A percentile compares a stretch with the other conserved stretches of the same genome.
phyloP scores from a whole-genome alignment of 2,113 vertebrate genomes.

The Peromyscus leucopus region DNA sequence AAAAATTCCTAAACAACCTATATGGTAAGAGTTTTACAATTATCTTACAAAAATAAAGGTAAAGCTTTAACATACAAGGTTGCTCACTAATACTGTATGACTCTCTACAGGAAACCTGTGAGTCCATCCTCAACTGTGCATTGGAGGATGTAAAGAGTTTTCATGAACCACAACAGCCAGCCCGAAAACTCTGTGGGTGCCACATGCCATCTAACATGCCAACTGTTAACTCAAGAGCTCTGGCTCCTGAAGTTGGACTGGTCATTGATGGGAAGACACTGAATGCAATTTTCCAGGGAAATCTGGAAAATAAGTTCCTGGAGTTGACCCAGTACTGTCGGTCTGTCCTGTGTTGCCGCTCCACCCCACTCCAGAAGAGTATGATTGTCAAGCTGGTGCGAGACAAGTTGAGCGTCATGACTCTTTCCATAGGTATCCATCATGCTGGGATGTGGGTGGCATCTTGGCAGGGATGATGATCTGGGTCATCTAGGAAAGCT shows the following conservation, averaged over 20 bases:
- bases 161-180: conserved; percentile 61
- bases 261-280: conserved; percentile 93
- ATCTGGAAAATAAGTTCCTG: conserved; percentile 92
- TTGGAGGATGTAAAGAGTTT: conserved; percentile 91
- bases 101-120: conserved; percentile 90
- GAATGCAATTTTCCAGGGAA: conserved; percentile 87
- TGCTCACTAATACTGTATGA: not conserved
- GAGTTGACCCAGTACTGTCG: conserved; percentile 89
- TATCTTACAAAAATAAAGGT: conserved; percentile 28
- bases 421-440: conserved; percentile 91
- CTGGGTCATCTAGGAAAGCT: not conserved
- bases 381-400: conserved; percentile 91
- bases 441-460: not conserved
- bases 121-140: conserved; percentile 90
- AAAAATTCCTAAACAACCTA: conserved; percentile 36
- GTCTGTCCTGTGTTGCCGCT: conserved; percentile 94
- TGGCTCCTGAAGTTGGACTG: conserved; percentile 86
- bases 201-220: not conserved
- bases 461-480: not conserved
- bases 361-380: conserved; percentile 95
- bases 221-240: not conserved
- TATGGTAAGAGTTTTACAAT: not conserved
- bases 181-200: conserved; percentile 67
- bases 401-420: conserved; percentile 91
- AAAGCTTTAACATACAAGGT: not conserved